These are phyloP conservation scores for Drosophila erecta DNA, from an alignment of 1,140 invertebrate genomes.

Conservation along the genomic window DNA sequence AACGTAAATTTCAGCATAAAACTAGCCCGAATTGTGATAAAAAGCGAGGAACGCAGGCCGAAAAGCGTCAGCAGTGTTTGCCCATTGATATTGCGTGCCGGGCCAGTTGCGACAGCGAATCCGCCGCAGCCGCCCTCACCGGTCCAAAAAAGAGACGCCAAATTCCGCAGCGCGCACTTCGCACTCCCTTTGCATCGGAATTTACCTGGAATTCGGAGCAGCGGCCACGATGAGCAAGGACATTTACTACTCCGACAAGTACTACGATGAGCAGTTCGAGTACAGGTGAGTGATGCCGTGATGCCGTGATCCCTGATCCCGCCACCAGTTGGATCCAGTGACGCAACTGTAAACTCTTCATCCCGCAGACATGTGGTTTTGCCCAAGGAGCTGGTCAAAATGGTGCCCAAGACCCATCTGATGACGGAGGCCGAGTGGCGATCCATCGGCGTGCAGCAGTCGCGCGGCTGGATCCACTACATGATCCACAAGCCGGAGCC, in stretches of 20 bases:
- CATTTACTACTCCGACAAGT: conserved; percentile 97
- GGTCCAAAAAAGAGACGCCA: conserved; percentile 14
- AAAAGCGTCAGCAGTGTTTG: not conserved
- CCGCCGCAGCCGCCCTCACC: conserved; percentile 9
- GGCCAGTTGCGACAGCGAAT: not conserved
- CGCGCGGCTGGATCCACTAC: conserved; percentile 97
- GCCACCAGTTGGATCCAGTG: not conserved
- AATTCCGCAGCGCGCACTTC: conserved; percentile 27
- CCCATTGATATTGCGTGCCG: not conserved
- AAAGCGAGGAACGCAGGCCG: not conserved
- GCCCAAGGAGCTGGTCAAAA: conserved; percentile 93
- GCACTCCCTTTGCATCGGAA: conserved; percentile 3
- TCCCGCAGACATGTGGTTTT: conserved; percentile 95
- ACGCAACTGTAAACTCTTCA: conserved; percentile 33
- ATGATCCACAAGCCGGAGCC: conserved; percentile 96
- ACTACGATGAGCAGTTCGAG: conserved; percentile 94
- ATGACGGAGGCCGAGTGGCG: conserved; percentile 98
- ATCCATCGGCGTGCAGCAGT: conserved; percentile 97
- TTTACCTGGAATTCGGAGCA: not conserved
- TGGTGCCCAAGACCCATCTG: conserved; percentile 95
- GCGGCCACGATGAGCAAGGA: conserved; percentile 85
- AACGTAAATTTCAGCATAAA: conserved; percentile 2
- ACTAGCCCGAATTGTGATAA: conserved; percentile 16
- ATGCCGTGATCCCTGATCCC: no score
- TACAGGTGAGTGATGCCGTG: conserved; percentile 92